These are phyloP conservation scores for Gavia stellata DNA, from an alignment of 2,113 vertebrate species.

Conservation along the genomic window DNA sequence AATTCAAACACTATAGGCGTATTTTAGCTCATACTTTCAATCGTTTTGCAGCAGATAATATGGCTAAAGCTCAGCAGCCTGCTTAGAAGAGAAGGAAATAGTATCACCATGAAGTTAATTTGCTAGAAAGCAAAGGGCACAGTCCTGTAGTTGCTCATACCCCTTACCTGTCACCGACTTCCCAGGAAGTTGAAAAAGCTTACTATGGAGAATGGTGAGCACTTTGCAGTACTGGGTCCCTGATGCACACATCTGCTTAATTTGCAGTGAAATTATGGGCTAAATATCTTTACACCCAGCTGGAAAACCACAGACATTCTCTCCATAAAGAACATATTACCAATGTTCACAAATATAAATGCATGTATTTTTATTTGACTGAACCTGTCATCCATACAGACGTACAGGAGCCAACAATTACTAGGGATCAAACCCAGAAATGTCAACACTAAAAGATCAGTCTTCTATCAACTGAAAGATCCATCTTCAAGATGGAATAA, in stretches of 20 bases:
- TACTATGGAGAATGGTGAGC: neutral
- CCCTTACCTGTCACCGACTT: neutral
- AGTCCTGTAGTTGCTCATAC: neutral
- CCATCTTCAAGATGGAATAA: neutral
- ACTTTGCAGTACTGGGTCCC: neutral
- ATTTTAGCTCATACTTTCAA: neutral
- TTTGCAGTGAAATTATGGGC: neutral
- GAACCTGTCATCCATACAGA: neutral
- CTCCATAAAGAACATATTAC: neutral
- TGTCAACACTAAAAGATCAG: neutral
- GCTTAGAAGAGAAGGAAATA: neutral
- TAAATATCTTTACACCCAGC: neutral
- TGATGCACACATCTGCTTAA: neutral
- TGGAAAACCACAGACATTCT: neutral
- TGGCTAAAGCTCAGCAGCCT: neutral
- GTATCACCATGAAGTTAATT: neutral
- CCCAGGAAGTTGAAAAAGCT: neutral
- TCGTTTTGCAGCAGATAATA: neutral
- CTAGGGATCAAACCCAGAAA: neutral
- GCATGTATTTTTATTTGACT: neutral
- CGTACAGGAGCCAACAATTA: neutral
- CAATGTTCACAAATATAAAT: neutral
- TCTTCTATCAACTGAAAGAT: neutral
- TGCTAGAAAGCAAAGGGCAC: neutral
- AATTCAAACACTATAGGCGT: neutral